Conservation (phyloP, 2,797 vertebrate species). For the Phoeniculus purpureus region DNA sequence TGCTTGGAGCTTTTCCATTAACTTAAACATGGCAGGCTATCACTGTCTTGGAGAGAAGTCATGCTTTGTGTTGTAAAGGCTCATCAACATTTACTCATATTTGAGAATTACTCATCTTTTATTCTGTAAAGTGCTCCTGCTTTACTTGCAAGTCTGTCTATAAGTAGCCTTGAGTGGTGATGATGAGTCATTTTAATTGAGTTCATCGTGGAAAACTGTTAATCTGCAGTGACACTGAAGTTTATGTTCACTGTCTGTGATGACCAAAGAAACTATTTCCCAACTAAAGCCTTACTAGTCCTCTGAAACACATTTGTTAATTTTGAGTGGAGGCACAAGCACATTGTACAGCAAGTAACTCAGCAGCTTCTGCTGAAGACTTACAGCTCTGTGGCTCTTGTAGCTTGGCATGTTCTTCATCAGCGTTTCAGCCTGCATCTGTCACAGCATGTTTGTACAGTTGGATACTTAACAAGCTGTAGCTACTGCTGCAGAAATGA, state of each 20-base stretch:
- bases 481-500: background rate
- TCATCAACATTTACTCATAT: background rate
- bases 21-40: background rate
- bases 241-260: background rate
- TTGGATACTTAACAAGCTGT: background rate
- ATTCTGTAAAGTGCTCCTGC: background rate
- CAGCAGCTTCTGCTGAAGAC: background rate
- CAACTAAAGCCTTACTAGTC: background rate
- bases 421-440: background rate
- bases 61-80: background rate
- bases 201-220: background rate
- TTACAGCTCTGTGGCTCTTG: background rate
- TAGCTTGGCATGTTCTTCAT: background rate
- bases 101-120: background rate
- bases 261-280: background rate
- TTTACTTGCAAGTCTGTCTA: background rate
- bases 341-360: background rate
- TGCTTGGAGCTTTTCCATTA: background rate
- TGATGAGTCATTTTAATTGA: background rate
- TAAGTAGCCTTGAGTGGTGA: background rate
- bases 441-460: background rate
- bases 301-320: background rate
- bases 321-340: rapidly evolving
- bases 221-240: background rate
- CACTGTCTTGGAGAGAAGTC: background rate